These are phyloP conservation scores for Gibbula magus DNA, from an alignment of 2,888 invertebrate species.

Conservation along the genomic window DNA sequence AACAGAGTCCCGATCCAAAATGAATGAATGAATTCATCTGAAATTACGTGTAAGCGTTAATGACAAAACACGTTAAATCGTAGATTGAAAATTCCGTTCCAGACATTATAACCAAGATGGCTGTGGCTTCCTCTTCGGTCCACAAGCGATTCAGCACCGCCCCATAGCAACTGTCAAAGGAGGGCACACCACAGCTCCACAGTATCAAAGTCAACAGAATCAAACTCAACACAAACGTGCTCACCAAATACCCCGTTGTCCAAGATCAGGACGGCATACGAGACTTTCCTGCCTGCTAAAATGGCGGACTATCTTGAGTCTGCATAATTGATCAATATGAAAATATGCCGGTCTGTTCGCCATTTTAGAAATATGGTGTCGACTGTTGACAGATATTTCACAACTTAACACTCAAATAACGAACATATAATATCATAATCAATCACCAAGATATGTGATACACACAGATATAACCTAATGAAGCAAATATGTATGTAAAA, in stretches of 20 bases:
- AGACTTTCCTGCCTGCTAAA: background rate
- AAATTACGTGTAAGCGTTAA: no score
- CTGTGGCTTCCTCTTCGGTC: background rate
- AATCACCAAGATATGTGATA: background rate
- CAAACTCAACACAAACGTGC: background rate
- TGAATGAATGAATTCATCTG: no score
- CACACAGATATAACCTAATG: background rate
- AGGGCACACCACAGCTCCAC: background rate
- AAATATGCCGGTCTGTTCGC: constrained; percentile 33
- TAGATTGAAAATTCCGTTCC: background rate
- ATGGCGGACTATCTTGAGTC: constrained; percentile 27
- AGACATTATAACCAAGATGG: constrained; percentile 5
- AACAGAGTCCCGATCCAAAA: no score
- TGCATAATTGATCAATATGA: constrained; percentile 32
- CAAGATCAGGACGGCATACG: background rate
- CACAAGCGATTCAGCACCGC: background rate
- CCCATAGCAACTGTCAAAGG: background rate
- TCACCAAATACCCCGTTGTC: background rate
- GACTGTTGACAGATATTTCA: background rate
- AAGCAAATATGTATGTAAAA: background rate
- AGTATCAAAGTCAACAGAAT: no score
- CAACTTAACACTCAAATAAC: no score
- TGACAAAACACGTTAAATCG: no score
- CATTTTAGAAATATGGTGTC: constrained; percentile 28
- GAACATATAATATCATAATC: no score